Evolutionary conservation across 2,888 invertebrate species (phyloP).

Genomic region (Tetragonisca angustula): DNA sequence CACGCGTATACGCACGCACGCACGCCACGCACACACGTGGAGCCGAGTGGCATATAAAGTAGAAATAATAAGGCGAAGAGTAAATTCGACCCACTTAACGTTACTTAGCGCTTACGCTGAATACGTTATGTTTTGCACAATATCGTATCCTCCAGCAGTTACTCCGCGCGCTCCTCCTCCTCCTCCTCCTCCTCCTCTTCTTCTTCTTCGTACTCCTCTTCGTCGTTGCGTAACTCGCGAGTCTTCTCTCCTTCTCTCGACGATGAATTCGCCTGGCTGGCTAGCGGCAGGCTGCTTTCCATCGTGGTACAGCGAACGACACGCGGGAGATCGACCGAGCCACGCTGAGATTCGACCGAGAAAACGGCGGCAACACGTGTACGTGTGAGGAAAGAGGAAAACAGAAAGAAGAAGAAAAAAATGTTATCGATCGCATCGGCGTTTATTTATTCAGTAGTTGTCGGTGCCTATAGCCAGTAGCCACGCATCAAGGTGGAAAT

Average conservation of each 20-base stretch:
- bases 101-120: slow-evolving; percentile 83
- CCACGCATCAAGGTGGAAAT: slow-evolving; percentile 34
- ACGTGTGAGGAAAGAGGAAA: not conserved
- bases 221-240: slow-evolving; percentile 58
- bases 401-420: slow-evolving; percentile 44
- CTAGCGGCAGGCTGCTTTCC: too few relatives aligned
- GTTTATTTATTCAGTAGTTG: slow-evolving; percentile 52
- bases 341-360: slow-evolving; percentile 18
- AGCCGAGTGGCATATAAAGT: slow-evolving; percentile 77
- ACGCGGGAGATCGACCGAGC: too few relatives aligned
- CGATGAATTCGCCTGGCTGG: too few relatives aligned
- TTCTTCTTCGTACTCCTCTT: not conserved
- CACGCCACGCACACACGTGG: slow-evolving; percentile 15
- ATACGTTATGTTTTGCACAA: slow-evolving; percentile 83
- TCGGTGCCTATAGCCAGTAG: slow-evolving; percentile 28
- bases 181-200: too few relatives aligned
- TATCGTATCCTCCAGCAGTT: slow-evolving; percentile 74
- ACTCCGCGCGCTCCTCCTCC: too few relatives aligned
- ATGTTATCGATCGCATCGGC: slow-evolving; percentile 55
- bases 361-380: not conserved
- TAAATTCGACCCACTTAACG: slow-evolving; percentile 84
- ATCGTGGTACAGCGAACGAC: too few relatives aligned
- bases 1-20: not conserved
- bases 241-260: slow-evolving; percentile 6
- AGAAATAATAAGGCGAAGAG: slow-evolving; percentile 81